phyloP scores from a whole-genome alignment of 2,113 vertebrate genomes.

The Crotalus viridis region DNA sequence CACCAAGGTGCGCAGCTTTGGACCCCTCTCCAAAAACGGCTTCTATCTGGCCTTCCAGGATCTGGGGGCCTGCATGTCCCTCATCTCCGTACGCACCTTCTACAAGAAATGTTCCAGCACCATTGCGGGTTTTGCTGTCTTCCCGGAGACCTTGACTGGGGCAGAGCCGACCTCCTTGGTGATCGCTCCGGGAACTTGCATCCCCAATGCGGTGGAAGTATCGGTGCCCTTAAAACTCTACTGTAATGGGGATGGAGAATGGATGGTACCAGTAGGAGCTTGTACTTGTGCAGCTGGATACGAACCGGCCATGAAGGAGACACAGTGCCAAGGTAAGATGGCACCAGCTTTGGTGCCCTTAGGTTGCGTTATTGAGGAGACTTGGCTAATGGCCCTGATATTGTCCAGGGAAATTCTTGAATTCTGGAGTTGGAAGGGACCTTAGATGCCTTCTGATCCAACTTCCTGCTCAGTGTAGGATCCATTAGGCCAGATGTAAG shows the following conservation, averaged over 20 bases:
- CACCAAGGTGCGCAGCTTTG: constrained; percentile 97
- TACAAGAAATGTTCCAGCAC: constrained; percentile 97
- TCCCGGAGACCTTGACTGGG: constrained; percentile 95
- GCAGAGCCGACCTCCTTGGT: constrained; percentile 95
- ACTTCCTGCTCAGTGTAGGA: background rate
- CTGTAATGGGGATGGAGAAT: constrained; percentile 95
- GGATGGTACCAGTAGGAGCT: constrained; percentile 97
- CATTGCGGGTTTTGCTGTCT: constrained; percentile 92
- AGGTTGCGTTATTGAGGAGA: background rate
- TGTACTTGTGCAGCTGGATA: constrained; percentile 93
- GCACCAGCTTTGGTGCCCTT: background rate
- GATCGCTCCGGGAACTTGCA: constrained; percentile 92
- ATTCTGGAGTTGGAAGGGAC: background rate
- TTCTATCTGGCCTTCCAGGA: constrained; percentile 99
- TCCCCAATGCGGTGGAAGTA: constrained; percentile 89
- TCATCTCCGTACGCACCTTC: constrained; percentile 95
- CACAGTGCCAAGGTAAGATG: constrained; percentile 86
- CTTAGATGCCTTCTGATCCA: background rate
- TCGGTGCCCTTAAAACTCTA: constrained; percentile 96
- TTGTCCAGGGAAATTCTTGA: background rate
- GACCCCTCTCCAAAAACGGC: constrained; percentile 91
- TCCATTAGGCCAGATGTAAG: background rate
- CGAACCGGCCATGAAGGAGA: constrained; percentile 87
- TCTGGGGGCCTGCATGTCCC: constrained; percentile 94
- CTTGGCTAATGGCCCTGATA: background rate